Evolutionary conservation across 2,113 vertebrate genomes (phyloP), one percentile per base, ranked within the genome.

Genomic region (Cyrtonyx montezumae): DNA sequence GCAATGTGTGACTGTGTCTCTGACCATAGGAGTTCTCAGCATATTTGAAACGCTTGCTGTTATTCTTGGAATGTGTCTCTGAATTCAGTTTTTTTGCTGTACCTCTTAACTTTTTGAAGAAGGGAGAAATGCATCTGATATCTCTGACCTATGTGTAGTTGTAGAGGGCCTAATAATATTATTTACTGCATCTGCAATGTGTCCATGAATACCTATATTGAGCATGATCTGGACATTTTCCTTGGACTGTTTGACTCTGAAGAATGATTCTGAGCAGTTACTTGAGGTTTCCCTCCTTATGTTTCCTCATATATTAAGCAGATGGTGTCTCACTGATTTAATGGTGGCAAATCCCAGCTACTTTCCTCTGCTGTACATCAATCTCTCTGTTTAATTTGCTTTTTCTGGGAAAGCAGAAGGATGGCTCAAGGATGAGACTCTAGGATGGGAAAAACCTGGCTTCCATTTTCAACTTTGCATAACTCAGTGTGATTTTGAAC

Each of bases 271-370:
- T 53, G 45, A 79, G 34, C 58, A 83, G 26, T 56, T 65, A 70
- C 67, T 96, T 84, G 68, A 58, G 67, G 16, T 92, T 96, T 96
- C 58, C 55, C 76, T 86, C 89, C 53, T 40, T 34, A 67, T 46
- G 14, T 36, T 49, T 36, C 78, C 17, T 85, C 30, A 7, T 79
- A 17, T 34, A 79, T 95, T 94, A 78, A 84, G 78, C 69, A 91
- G 73, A 76, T 80, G 62, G 88, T 80, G 74, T 51, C 7, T 45
- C 68, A 42, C 55, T 90, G 67, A 83, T 83, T 95, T 91, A 78
- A 36, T 79, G 86, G 63, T 87, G 67, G 84, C 42, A 79, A 48
- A 96, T 96, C 25, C 46, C 30, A 96, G 88, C 84, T 90, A 92
- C 93, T 95, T 90, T 77, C 42, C 73, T 59, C 56, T 91, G 75